phyloP scores from a whole-genome alignment of 2,113 vertebrate species.

The Heterochromis multidens region DNA sequence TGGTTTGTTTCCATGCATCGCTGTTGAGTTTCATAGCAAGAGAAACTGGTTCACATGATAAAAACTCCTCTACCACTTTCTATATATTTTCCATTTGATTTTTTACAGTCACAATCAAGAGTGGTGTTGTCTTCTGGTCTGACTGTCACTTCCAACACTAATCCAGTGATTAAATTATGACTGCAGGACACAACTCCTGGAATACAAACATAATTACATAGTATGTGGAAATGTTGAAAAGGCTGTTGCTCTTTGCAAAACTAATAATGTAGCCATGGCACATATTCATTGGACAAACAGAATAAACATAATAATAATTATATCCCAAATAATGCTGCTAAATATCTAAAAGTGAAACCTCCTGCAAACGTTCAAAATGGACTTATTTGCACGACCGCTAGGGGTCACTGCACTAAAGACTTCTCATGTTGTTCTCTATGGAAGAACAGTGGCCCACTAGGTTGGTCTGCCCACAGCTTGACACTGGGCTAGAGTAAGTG shows the following conservation, averaged over 20 bases:
- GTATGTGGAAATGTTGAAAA: neutral
- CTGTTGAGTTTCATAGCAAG: neutral
- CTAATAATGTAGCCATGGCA: neutral
- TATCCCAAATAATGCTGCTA: neutral
- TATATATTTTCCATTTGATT: neutral
- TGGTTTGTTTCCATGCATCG: neutral
- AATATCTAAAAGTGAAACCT: neutral
- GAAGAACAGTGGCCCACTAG: no score
- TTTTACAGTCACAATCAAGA: slow-evolving; percentile 15
- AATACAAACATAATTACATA: neutral
- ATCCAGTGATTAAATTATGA: neutral
- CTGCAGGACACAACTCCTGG: neutral
- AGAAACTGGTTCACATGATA: slow-evolving; percentile 3
- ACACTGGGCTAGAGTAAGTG: no score
- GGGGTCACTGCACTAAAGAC: neutral
- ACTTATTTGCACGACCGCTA: neutral
- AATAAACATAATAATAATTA: neutral
- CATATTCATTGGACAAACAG: neutral
- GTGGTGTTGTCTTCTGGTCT: slow-evolving; percentile 25
- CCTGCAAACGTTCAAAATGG: neutral
- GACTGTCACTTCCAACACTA: neutral
- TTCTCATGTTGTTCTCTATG: no score
- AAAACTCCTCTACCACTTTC: neutral
- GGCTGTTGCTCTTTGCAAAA: neutral
- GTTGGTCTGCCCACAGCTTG: no score